Evolutionary conservation across 2,888 invertebrate genomes (phyloP).

Genomic region (Pyrochroa serraticornis): DNA sequence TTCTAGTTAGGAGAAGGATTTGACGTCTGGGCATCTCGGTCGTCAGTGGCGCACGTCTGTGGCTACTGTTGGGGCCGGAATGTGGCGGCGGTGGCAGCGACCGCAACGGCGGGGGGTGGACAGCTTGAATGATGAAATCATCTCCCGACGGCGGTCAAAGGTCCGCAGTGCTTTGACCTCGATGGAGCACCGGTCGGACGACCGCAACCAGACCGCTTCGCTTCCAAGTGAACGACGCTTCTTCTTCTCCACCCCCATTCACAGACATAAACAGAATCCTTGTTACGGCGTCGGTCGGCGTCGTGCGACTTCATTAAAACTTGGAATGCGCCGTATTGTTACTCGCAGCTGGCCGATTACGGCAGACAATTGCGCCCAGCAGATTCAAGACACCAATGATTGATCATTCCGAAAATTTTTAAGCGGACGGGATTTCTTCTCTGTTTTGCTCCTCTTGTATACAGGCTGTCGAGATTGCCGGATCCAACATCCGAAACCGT

Average conservation of each 20-base stretch:
- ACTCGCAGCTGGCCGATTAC: conserved; percentile 20
- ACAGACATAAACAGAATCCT: background rate
- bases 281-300: background rate
- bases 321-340: conserved; percentile 20
- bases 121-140: conserved; percentile 49
- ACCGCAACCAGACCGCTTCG: conserved; percentile 17
- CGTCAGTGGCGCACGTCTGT: conserved; percentile 23
- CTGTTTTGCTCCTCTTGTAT: conserved; percentile 8
- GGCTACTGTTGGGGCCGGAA: conserved; percentile 43
- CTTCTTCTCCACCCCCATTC: conserved; percentile 25
- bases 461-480: conserved; percentile 11
- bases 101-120: conserved; percentile 43
- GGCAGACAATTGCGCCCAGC: conserved; percentile 11
- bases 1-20: too few species aligned
- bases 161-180: conserved; percentile 36
- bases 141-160: conserved; percentile 37
- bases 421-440: background rate
- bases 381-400: conserved; percentile 5
- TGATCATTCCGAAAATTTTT: conserved; percentile 15
- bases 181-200: conserved; percentile 17
- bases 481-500: conserved; percentile 4
- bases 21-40: background rate
- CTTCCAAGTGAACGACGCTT: conserved; percentile 20
- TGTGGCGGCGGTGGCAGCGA: conserved; percentile 40
- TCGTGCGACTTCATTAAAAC: conserved; percentile 27